These are phyloP conservation scores for Steinernema scapterisci DNA, from an alignment of 2,888 invertebrate species.

Conservation along the genomic window DNA sequence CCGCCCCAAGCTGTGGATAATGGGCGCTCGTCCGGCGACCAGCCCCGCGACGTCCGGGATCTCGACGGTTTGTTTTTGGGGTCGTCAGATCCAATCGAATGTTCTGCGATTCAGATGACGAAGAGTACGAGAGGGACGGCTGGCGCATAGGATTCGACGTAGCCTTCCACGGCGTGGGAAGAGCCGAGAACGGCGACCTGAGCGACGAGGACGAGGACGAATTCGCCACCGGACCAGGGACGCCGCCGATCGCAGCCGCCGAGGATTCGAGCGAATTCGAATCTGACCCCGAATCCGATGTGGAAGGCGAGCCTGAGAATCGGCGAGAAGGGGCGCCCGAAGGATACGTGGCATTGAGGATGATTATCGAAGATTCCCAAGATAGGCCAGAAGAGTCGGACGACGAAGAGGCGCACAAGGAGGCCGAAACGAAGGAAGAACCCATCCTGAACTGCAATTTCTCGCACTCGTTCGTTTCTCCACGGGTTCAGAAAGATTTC, in stretches of 20 bases:
- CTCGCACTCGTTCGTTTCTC: slow-evolving; percentile 1
- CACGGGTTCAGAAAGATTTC: background rate
- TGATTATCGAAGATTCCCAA: background rate
- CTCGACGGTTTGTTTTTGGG: background rate
- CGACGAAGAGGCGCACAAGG: background rate
- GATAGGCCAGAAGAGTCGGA: background rate
- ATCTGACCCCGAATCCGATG: slow-evolving; percentile 1
- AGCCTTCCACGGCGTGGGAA: slow-evolving; percentile 17
- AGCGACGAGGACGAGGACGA: background rate
- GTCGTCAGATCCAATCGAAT: background rate
- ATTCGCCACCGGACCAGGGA: background rate
- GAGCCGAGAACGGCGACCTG: background rate
- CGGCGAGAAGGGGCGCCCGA: background rate
- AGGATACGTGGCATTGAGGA: slow-evolving; percentile 8
- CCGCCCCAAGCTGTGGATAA: background rate
- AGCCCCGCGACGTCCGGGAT: background rate
- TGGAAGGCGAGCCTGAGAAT: background rate
- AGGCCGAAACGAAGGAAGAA: background rate
- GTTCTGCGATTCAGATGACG: slow-evolving; percentile 15
- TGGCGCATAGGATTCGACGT: slow-evolving; percentile 21
- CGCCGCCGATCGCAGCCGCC: background rate
- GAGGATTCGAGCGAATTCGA: slow-evolving; percentile 16
- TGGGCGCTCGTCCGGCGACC: background rate
- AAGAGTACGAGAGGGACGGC: background rate
- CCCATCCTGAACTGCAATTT: background rate